Evolutionary conservation across 2,797 vertebrate species (phyloP).

Genomic region (Intellagama lesueurii): DNA sequence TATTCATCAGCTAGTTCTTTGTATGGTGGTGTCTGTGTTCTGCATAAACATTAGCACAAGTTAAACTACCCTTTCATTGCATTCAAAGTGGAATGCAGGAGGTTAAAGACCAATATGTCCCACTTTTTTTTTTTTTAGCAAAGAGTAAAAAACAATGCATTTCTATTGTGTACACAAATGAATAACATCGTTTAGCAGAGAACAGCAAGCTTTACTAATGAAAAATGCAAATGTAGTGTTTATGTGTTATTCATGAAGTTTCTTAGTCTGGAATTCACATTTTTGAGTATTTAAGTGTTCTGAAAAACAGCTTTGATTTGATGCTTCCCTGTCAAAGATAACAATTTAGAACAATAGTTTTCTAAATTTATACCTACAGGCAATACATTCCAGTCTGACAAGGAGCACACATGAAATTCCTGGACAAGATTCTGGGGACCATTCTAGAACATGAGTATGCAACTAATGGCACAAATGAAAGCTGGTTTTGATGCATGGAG

Average conservation of each 20-base stretch:
- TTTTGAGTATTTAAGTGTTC: constrained; percentile 58
- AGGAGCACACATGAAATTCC: not conserved
- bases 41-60: not conserved
- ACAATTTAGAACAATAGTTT: constrained; percentile 42
- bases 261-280: constrained; percentile 56
- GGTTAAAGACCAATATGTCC: constrained; percentile 53
- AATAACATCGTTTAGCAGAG: constrained; percentile 51
- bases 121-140: constrained; percentile 31
- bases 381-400: not conserved
- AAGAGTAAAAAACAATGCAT: constrained; percentile 19
- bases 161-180: constrained; percentile 57
- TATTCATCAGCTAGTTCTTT: not conserved
- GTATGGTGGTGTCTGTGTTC: not conserved
- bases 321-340: constrained; percentile 63
- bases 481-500: not conserved
- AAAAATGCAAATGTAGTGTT: constrained; percentile 64
- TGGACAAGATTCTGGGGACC: not conserved
- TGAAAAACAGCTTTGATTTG: constrained; percentile 56
- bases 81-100: constrained; percentile 44
- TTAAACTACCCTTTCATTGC: constrained; percentile 24
- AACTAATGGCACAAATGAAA: not conserved
- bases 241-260: constrained; percentile 66
- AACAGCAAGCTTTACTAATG: constrained; percentile 61
- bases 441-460: not conserved
- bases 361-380: not conserved